phyloP scores from a whole-genome alignment of 2,113 vertebrate species.

The Actinemys pallida region DNA sequence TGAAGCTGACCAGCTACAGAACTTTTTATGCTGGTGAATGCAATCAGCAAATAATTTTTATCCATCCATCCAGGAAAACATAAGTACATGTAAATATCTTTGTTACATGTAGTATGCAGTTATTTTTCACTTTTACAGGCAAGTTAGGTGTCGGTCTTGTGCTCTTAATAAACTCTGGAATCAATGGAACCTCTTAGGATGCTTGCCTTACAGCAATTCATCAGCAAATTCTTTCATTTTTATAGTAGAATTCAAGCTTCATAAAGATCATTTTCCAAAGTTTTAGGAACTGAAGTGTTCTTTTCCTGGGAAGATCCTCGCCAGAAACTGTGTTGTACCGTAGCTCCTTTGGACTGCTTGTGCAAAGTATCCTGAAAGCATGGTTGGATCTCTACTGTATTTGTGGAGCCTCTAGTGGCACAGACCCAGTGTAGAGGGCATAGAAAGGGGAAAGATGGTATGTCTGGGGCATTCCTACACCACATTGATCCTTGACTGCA shows the following conservation, averaged over 20 bases:
- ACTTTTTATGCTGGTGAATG: background rate
- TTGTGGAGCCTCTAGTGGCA: background rate
- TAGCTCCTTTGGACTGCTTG: background rate
- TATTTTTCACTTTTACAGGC: background rate
- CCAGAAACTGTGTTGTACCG: background rate
- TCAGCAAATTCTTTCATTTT: background rate
- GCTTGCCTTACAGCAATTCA: background rate
- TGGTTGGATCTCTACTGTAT: background rate
- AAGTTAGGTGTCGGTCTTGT: background rate
- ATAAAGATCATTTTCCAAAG: background rate
- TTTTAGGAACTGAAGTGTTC: background rate
- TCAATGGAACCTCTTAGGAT: background rate
- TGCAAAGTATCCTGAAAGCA: background rate
- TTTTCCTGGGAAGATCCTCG: background rate
- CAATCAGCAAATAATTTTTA: background rate
- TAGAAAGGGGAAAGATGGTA: background rate
- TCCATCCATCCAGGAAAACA: background rate
- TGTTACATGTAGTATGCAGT: background rate
- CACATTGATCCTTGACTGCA: background rate
- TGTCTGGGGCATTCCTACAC: background rate
- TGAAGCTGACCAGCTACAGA: background rate
- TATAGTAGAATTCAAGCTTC: background rate
- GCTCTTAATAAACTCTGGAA: background rate
- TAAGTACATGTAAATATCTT: rapidly evolving
- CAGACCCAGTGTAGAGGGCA: background rate